A percentile compares a stretch with the other conserved stretches of the same genome.
Conservation (phyloP, 2,888 invertebrate species). For the Andrena flavipes region DNA sequence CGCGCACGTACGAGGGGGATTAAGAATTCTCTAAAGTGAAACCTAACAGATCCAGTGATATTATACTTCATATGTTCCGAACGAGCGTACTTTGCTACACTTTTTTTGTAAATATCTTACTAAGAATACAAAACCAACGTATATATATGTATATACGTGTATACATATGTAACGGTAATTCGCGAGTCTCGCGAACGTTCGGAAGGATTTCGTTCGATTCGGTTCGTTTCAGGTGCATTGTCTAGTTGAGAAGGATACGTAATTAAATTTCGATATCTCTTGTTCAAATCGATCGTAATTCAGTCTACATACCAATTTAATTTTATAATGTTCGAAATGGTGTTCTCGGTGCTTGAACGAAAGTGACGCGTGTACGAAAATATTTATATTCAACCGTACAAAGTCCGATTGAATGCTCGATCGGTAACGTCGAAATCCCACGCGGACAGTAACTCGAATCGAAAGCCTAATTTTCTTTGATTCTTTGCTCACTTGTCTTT, state of each 20-base stretch:
- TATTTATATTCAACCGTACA: not conserved
- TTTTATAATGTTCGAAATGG: too few species aligned
- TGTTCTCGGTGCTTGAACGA: not conserved
- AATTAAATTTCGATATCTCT: too few species aligned
- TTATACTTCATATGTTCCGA: slow-evolving; percentile 55
- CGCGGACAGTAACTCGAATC: slow-evolving; percentile 22
- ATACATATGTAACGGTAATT: slow-evolving; percentile 35
- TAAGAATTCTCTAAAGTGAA: slow-evolving; percentile 40
- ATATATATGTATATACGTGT: slow-evolving; percentile 5
- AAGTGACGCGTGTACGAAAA: not conserved
- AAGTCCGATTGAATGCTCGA: slow-evolving; percentile 18
- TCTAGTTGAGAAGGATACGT: too few species aligned
- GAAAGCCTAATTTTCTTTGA: slow-evolving; percentile 46
- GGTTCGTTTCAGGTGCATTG: not conserved
- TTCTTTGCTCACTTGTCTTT: slow-evolving; percentile 31
- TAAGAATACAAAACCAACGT: slow-evolving; percentile 40
- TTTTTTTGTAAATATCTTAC: slow-evolving; percentile 65
- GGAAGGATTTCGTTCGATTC: slow-evolving; percentile 24
- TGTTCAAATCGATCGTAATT: not conserved
- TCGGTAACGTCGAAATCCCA: slow-evolving; percentile 19
- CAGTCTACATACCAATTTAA: not conserved
- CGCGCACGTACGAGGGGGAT: slow-evolving; percentile 33
- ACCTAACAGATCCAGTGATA: slow-evolving; percentile 53
- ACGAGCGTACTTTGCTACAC: slow-evolving; percentile 61
- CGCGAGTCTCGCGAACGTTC: slow-evolving; percentile 27